Conservation (phyloP, 2,888 invertebrate species). For the Schrankia costaestrigalis region DNA sequence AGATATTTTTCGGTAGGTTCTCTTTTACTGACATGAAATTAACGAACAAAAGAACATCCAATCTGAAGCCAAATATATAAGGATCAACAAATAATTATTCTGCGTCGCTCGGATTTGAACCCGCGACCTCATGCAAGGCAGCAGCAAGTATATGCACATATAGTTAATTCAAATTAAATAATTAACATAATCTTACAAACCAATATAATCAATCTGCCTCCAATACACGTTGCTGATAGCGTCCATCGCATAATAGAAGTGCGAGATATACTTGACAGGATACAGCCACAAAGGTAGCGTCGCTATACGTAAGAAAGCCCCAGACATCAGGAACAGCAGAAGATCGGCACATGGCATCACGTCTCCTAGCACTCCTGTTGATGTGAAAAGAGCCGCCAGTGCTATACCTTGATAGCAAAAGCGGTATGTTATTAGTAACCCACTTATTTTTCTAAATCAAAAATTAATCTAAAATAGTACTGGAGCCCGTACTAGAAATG, state of each 20-base stretch:
- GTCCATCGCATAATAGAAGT: constrained; percentile 77
- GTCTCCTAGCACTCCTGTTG: constrained; percentile 62
- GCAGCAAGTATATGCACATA: no score
- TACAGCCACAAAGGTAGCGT: constrained; percentile 63
- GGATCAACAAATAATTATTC: no score
- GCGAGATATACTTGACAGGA: constrained; percentile 71
- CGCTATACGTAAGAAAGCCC: constrained; percentile 67
- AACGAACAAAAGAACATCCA: no score
- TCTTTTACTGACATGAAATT: no score
- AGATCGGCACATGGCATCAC: constrained; percentile 75
- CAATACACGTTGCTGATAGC: constrained; percentile 77
- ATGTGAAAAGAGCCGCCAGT: constrained; percentile 69
- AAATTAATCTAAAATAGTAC: no score
- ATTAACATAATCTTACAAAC: constrained; percentile 44
- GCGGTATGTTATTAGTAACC: neutral
- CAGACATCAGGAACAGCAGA: constrained; percentile 69
- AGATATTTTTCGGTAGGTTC: no score
- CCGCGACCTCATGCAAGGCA: no score
- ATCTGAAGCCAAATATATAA: no score
- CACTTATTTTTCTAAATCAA: no score
- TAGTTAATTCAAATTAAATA: neutral
- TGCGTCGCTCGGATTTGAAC: no score
- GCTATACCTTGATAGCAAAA: constrained; percentile 53
- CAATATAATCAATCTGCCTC: constrained; percentile 68
- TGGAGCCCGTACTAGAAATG: no score